phyloP scores from a whole-genome alignment of 2,888 invertebrate species.

The Pollenia amentaria region DNA sequence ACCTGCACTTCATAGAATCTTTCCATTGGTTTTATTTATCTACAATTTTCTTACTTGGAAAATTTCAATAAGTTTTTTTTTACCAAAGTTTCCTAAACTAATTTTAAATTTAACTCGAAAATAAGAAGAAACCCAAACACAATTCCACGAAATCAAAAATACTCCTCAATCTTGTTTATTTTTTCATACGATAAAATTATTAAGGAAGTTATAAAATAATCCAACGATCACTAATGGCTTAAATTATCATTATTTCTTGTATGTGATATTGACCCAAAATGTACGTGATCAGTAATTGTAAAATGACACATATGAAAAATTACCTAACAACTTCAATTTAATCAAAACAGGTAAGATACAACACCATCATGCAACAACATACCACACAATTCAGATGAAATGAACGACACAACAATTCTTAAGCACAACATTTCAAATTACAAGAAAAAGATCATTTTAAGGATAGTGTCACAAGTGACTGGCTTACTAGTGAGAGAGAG shows the following conservation, averaged over 20 bases:
- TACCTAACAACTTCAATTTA: slow-evolving; percentile 52
- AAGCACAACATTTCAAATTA: slow-evolving; percentile 30
- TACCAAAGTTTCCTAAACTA: neutral
- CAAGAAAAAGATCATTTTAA: slow-evolving; percentile 44
- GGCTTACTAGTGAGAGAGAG: neutral
- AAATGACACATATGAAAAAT: slow-evolving; percentile 45
- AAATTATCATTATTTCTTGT: slow-evolving; percentile 62
- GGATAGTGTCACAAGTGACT: slow-evolving; percentile 13
- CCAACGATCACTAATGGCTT: slow-evolving; percentile 69
- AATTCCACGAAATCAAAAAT: slow-evolving; percentile 48
- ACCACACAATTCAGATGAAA: slow-evolving; percentile 47
- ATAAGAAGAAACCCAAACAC: neutral
- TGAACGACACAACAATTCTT: slow-evolving; percentile 13
- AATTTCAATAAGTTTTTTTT: neutral
- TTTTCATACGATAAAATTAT: neutral
- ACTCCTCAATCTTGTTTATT: neutral
- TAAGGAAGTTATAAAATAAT: slow-evolving; percentile 59
- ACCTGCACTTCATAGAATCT: slow-evolving; percentile 1
- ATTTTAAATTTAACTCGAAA: neutral
- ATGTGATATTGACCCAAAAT: slow-evolving; percentile 66
- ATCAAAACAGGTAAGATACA: slow-evolving; percentile 39
- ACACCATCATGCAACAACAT: neutral
- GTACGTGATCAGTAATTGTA: slow-evolving; percentile 67
- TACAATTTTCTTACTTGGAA: slow-evolving; percentile 13
- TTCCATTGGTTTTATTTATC: neutral